Conservation (phyloP, 2,113 vertebrate species). For the Sigmodon hispidus region DNA sequence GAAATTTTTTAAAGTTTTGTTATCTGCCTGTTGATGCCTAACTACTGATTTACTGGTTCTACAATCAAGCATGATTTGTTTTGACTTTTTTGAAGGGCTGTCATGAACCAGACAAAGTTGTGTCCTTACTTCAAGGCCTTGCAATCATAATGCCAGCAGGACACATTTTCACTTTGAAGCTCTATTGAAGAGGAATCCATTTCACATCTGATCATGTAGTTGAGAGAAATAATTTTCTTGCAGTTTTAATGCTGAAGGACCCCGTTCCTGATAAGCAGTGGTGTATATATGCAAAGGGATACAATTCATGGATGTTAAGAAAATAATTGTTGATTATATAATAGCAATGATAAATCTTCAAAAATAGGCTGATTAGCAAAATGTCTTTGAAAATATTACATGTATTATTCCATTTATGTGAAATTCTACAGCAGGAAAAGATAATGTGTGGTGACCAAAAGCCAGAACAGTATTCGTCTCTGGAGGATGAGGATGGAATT, state of each 20-base stretch:
- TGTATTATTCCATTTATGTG: not conserved
- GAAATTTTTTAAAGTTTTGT: not conserved
- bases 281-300: not conserved
- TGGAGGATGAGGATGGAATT: not conserved
- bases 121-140: not conserved
- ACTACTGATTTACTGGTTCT: not conserved
- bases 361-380: not conserved
- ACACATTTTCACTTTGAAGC: not conserved
- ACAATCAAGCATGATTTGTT: slow-evolving; percentile 1
- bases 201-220: not conserved
- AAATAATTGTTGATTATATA: not conserved
- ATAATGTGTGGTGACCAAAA: not conserved
- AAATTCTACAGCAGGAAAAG: slow-evolving; percentile 10
- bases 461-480: not conserved
- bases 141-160: not conserved
- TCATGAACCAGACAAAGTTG: not conserved
- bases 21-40: not conserved
- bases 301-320: not conserved
- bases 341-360: not conserved
- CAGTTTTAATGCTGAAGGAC: not conserved
- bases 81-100: not conserved
- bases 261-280: not conserved
- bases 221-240: slow-evolving; percentile 10
- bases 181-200: not conserved
- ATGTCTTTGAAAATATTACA: not conserved